These are phyloP conservation scores for Todiramphus saurophagus DNA, from an alignment of 2,113 vertebrate genomes.

Conservation along the genomic window DNA sequence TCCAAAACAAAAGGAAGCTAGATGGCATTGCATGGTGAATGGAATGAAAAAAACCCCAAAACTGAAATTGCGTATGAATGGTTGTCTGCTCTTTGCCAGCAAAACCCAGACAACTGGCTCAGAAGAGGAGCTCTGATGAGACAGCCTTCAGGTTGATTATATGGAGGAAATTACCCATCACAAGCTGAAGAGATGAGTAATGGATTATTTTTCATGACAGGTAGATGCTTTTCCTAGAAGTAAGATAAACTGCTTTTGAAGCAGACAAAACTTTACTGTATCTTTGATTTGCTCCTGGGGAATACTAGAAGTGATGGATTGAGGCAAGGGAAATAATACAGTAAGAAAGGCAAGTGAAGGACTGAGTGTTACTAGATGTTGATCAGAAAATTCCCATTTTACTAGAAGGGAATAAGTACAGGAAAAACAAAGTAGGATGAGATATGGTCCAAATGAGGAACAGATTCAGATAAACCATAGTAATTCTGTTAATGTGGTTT, in stretches of 20 bases:
- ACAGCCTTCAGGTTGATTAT: background rate
- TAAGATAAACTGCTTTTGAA: background rate
- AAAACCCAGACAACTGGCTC: background rate
- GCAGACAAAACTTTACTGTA: background rate
- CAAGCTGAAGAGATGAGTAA: conserved; percentile 29
- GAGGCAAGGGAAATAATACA: background rate
- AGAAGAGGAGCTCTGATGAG: background rate
- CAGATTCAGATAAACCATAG: background rate
- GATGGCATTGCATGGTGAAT: background rate
- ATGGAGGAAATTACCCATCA: background rate
- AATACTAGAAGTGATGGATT: background rate
- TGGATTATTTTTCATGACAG: background rate
- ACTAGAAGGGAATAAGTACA: background rate
- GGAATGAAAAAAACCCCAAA: background rate
- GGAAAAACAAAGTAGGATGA: background rate
- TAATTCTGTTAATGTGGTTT: background rate
- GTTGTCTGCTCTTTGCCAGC: background rate
- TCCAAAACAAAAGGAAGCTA: background rate
- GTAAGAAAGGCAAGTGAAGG: background rate
- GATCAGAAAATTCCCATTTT: background rate
- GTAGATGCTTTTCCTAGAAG: conserved; percentile 7
- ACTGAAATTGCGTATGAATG: background rate
- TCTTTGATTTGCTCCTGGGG: background rate
- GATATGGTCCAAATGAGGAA: background rate
- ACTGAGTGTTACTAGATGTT: background rate